Percentiles rank a stretch among this genome's conserved stretches.
Conservation (phyloP, 2,797 vertebrate species). For the Lithobates pipiens region DNA sequence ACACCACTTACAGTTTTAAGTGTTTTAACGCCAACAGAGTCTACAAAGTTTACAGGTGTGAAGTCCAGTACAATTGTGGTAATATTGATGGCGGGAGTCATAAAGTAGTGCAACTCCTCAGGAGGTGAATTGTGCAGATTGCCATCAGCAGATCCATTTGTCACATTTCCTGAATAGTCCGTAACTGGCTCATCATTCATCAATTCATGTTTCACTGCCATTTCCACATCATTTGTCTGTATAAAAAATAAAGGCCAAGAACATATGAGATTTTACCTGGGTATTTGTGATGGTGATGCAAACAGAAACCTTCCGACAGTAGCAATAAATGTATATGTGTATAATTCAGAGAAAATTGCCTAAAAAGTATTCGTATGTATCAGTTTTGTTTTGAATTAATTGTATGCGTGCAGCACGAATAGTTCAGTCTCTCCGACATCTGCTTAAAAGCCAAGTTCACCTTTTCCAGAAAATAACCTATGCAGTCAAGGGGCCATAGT, state of each 20-base stretch:
- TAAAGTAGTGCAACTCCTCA: slow-evolving; percentile 78
- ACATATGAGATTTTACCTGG: neutral
- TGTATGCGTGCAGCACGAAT: neutral
- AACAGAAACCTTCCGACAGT: neutral
- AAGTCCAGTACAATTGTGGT: slow-evolving; percentile 91
- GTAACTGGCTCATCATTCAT: slow-evolving; percentile 64
- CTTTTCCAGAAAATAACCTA: too few species aligned
- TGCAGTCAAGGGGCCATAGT: too few species aligned
- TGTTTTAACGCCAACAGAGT: slow-evolving; percentile 92
- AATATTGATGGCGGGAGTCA: slow-evolving; percentile 72
- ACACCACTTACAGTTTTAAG: slow-evolving; percentile 84
- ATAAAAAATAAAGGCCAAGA: slow-evolving; percentile 26
- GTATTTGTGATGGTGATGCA: neutral
- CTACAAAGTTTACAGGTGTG: slow-evolving; percentile 87
- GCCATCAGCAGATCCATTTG: slow-evolving; percentile 66
- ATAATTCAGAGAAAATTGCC: neutral
- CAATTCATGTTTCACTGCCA: slow-evolving; percentile 79
- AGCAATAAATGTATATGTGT: neutral
- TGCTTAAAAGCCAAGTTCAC: too few species aligned
- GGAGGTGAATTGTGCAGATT: slow-evolving; percentile 64
- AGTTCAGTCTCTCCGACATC: neutral
- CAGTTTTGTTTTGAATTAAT: neutral
- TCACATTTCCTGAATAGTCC: slow-evolving; percentile 77
- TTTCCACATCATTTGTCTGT: slow-evolving; percentile 74
- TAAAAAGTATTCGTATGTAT: neutral